phyloP scores from a whole-genome alignment of 2,888 invertebrate species.

The Chironomus tentans region DNA sequence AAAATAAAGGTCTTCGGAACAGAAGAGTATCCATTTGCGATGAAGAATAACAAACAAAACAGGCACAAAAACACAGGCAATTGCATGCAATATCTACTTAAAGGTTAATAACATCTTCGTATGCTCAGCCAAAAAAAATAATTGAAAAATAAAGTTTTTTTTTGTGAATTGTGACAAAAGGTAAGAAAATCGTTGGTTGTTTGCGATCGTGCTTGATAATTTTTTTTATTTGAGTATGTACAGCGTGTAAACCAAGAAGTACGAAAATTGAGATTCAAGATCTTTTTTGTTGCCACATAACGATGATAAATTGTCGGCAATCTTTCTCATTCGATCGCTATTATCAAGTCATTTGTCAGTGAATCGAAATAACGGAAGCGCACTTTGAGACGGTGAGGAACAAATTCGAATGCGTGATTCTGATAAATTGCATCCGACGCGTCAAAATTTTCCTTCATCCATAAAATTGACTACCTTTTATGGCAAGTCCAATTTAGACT shows the following conservation, averaged over 20 bases:
- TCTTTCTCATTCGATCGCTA: neutral
- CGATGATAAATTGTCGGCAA: neutral
- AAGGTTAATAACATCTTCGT: neutral
- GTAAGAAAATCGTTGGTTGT: too few relatives aligned
- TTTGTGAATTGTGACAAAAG: too few relatives aligned
- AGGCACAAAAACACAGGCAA: neutral
- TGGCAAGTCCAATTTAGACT: neutral
- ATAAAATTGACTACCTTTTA: neutral
- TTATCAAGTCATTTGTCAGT: neutral
- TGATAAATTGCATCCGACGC: neutral
- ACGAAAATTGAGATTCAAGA: too few relatives aligned
- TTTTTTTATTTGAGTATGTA: too few relatives aligned
- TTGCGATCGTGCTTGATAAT: too few relatives aligned
- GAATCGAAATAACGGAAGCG: neutral
- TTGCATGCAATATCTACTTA: neutral
- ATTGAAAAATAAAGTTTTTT: neutral
- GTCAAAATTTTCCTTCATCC: too few relatives aligned
- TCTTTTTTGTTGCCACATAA: too few relatives aligned
- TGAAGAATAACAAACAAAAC: too few relatives aligned
- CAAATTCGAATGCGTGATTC: neutral
- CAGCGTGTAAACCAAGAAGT: too few relatives aligned
- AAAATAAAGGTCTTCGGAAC: neutral
- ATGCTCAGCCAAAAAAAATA: neutral
- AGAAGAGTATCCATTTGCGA: too few relatives aligned
- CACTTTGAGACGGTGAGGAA: neutral